A percentile compares a stretch with the other conserved stretches of the same genome.
Evolutionary conservation across 2,113 vertebrate genomes (phyloP).

Genomic region (Hypomesus transpacificus): DNA sequence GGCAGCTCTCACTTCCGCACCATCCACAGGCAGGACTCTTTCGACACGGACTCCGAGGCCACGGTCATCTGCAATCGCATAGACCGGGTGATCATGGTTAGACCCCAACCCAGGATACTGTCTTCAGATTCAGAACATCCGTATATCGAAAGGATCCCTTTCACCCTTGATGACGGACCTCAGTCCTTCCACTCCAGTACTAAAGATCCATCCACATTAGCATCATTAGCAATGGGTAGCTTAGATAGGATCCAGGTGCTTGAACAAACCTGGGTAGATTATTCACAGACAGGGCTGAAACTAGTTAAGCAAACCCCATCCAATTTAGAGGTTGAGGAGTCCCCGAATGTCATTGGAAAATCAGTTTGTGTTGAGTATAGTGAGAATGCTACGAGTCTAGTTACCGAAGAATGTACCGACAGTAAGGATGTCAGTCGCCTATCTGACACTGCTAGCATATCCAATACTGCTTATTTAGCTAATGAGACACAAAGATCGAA

Average conservation of each 20-base stretch:
- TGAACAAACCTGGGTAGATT: conserved; percentile 6
- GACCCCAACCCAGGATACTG: conserved; percentile 61
- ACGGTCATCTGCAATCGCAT: conserved; percentile 30
- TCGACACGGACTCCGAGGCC: conserved; percentile 52
- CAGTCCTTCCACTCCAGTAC: conserved; percentile 23
- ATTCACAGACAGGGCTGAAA: not conserved
- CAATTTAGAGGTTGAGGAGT: not conserved
- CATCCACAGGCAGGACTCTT: conserved; percentile 69
- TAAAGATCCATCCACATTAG: conserved; percentile 18
- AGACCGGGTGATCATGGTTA: conserved; percentile 59
- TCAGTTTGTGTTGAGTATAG: not conserved
- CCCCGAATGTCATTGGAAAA: not conserved
- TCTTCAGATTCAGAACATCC: conserved; percentile 23
- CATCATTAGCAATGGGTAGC: conserved; percentile 5
- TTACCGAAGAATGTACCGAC: conserved; percentile 12
- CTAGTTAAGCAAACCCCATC: not conserved
- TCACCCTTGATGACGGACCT: conserved; percentile 3
- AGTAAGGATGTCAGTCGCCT: not conserved
- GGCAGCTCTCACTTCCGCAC: conserved; percentile 64
- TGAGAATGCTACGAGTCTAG: conserved; percentile 2
- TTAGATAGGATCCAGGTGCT: conserved; percentile 12
- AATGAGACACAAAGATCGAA: too few species aligned
- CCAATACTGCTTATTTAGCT: not conserved
- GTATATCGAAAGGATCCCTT: not conserved
- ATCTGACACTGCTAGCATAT: not conserved